Evolutionary conservation across 2,888 invertebrate species (phyloP).

Genomic region (Caenorhabditis becei): DNA sequence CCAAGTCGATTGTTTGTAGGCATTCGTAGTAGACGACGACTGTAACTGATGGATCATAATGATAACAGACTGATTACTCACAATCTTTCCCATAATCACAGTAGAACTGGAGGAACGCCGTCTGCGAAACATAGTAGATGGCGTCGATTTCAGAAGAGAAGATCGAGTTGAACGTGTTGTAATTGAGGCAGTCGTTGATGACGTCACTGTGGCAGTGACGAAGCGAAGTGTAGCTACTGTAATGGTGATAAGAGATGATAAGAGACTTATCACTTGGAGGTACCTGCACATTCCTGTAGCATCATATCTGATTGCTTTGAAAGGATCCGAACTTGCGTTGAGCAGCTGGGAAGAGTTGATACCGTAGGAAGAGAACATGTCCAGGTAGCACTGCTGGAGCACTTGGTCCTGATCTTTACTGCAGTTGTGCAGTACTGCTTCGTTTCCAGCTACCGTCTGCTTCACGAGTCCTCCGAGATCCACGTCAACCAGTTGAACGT

Average conservation of each 20-base stretch:
- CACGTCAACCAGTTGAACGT: constrained; percentile 6
- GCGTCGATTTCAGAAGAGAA: constrained; percentile 46
- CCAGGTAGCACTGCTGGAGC: constrained; percentile 43
- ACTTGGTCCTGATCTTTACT: constrained; percentile 46
- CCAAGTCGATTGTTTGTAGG: constrained; percentile 37
- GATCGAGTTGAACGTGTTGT: constrained; percentile 50
- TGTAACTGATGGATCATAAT: too few relatives aligned
- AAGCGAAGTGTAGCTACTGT: constrained; percentile 35
- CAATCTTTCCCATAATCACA: constrained; percentile 51
- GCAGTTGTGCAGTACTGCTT: constrained; percentile 49
- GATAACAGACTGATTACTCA: too few relatives aligned
- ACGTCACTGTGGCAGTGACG: constrained; percentile 49
- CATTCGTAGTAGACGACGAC: constrained; percentile 54
- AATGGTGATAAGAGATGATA: background rate
- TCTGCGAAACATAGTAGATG: constrained; percentile 51
- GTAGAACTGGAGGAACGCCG: constrained; percentile 54
- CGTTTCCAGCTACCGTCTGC: constrained; percentile 51
- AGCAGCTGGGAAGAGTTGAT: constrained; percentile 31
- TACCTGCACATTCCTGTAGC: constrained; percentile 52
- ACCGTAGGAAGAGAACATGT: constrained; percentile 45
- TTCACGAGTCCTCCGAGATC: constrained; percentile 53
- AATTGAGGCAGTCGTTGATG: constrained; percentile 50
- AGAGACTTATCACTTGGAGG: too few relatives aligned
- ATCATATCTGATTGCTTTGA: constrained; percentile 36
- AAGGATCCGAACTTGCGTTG: constrained; percentile 33